These are phyloP conservation scores for Polyodon spathula DNA, from an alignment of 2,113 vertebrate genomes.

Conservation along the genomic window DNA sequence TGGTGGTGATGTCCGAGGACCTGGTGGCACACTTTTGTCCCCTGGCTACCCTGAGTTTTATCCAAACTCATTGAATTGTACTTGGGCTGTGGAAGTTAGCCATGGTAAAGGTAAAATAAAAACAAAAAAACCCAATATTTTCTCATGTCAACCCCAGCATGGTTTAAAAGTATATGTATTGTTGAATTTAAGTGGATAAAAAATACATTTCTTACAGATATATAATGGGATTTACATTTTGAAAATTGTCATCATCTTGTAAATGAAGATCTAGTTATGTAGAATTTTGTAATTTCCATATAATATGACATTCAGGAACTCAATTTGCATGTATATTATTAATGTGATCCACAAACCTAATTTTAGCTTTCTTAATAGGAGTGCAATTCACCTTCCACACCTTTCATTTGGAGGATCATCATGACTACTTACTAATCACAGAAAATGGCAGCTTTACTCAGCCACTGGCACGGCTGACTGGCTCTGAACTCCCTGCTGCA, in stretches of 20 bases:
- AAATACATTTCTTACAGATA: not conserved
- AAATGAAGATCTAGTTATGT: constrained; percentile 10
- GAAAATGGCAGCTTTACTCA: constrained; percentile 93
- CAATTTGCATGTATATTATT: constrained; percentile 14
- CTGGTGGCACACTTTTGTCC: constrained; percentile 92
- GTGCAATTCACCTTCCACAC: constrained; percentile 92
- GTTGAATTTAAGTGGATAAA: too few relatives aligned
- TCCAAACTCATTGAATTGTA: constrained; percentile 96
- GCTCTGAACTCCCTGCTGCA: constrained; percentile 81
- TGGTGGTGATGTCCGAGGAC: constrained; percentile 90
- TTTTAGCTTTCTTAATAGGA: constrained; percentile 56
- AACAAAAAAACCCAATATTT: not conserved
- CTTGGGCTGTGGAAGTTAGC: constrained; percentile 97
- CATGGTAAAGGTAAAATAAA: constrained; percentile 87
- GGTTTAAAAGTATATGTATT: too few relatives aligned
- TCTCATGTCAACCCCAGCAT: too few relatives aligned
- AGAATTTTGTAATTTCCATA: constrained; percentile 13
- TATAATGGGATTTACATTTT: constrained; percentile 8
- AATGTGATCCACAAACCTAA: constrained; percentile 17
- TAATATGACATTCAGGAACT: not conserved
- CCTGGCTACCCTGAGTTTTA: constrained; percentile 96
- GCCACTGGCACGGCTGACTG: constrained; percentile 87
- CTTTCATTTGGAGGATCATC: constrained; percentile 94
- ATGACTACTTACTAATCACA: constrained; percentile 93
- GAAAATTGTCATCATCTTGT: not conserved